These are phyloP conservation scores for Octomys mimax DNA, from an alignment of 2,797 vertebrate species.

Conservation along the genomic window DNA sequence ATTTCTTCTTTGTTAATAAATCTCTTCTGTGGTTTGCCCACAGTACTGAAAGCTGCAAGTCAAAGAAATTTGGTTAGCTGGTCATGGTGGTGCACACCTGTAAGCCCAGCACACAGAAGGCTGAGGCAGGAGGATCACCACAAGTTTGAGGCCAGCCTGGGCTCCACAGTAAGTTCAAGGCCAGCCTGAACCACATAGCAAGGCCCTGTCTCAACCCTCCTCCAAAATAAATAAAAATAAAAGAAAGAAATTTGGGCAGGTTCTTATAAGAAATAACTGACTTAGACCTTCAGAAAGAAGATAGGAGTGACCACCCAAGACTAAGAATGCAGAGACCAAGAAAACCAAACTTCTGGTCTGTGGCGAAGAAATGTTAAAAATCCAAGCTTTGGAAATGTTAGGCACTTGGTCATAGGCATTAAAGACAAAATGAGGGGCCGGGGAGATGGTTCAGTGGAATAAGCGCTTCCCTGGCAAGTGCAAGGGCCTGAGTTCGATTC, in stretches of 20 bases:
- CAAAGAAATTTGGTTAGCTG: background rate
- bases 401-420: background rate
- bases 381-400: background rate
- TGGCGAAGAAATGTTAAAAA: background rate
- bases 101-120: background rate
- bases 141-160: background rate
- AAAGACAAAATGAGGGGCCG: background rate
- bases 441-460: too few relatives aligned
- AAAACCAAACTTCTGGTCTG: background rate
- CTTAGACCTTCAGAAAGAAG: conserved; percentile 38
- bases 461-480: too few relatives aligned
- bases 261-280: background rate
- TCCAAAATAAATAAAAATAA: background rate
- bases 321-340: background rate
- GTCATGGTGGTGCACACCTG: background rate
- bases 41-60: conserved; percentile 3
- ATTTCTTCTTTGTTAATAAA: conserved; percentile 50
- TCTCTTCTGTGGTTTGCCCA: background rate
- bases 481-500: too few relatives aligned
- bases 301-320: background rate
- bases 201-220: background rate
- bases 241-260: background rate
- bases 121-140: background rate
- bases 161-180: too few relatives aligned
- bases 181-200: background rate